Base-by-base conservation (phyloP, 2,113 vertebrate genomes). In the Chrysochloris asiatica region DNA sequence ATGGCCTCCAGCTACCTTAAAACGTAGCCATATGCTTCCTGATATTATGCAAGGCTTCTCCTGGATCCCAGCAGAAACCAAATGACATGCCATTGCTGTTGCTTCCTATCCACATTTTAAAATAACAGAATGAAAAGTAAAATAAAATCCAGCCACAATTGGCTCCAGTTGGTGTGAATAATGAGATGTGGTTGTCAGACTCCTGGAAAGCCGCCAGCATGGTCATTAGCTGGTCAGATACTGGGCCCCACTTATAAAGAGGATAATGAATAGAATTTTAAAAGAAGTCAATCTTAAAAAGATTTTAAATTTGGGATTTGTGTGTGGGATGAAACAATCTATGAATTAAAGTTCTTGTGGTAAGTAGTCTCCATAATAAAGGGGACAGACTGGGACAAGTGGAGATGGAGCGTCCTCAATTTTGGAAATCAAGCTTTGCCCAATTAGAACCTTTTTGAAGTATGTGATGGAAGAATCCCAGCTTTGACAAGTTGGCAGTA, bases 151-250 rank as follows among this genome's bases (percentile, higher is more conserved):
- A 90, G 92, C 92, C 92, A 93, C 94, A 96, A 96, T 86, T 97
- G 95, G 83, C 95, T 95, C 90, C 93, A 96, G 92, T 96, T 96
- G 95, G 92, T 95, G 94, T 96, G 95, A 96, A 96, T 95, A 96
- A 93, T 91, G 93, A 95, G 91, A 93, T 22, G 36, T 43, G 73
- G 79, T 36, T 97, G 95, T 96, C 95, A 89, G 94, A 95, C 88
- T 94, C 92, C 94, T 96, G 94, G 95, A 94, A 56, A 86, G 59
- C 59, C 13, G 93, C 93, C 95, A 96, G 79, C 30, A 7, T 47
- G 83, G 52, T 92, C 90, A 88, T 86, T 94, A 84, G 87, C 79
- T 48, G 54, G 85, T 85, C 88, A 85, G 90, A 93, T 83, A 93
- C 45, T 22, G 33, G 72, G 76, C 72, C 38, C 45, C 50, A 59